Base-by-base conservation (phyloP, 2,888 invertebrate genomes). In the Tetropium fuscum region DNA sequence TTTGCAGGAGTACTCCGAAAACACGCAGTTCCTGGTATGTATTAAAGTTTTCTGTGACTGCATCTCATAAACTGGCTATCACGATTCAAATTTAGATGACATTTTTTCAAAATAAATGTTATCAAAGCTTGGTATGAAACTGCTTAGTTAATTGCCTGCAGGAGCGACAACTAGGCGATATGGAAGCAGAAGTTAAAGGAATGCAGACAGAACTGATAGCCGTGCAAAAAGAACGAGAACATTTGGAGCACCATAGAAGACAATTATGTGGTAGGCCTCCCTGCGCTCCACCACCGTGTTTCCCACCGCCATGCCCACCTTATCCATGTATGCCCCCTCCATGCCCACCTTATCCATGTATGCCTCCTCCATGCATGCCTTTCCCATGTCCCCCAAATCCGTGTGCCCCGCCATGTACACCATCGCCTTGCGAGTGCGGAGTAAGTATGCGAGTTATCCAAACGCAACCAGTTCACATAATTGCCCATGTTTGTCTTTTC, bases 111-210 rank as follows among this genome's bases (percentile, higher is more conserved):
- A n/a, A n/a, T n/a, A n/a, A n/a, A n/a, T n/a, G n/a, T n/a, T n/a
- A n/a, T n/a, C n/a, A n/a, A n/a, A n/a, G n/a, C n/a, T n/a, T n/a
- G n/a, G n/a, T n/a, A n/a, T n/a, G n/a, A n/a, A n/a, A n/a, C n/a
- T n/a, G n/a, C n/a, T n/a, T n/a, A n/a, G n/a, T n/a, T n/a, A n/a
- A n/a, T n/a, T 36, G 36, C 38, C 64, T 73, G 6, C 66, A 89
- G 89, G 88, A 87, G 70, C 85, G 86, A 54, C 87, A 88, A 73
- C 73, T 90, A 6, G 80, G 80, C 8, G 83, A 81, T 2, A 85
- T 90, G 78, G 89, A 89, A 72, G 72, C 78, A 2, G 88, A 89
- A 73, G 86, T 90, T 0, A 83, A 82, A 5, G 82, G 82, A 20
- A 84, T 90, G 77, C 84, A 85, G 62, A 77, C 78, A 44, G 85